Evolutionary conservation across 2,888 invertebrate species (phyloP), one percentile per base, ranked within the genome.

Genomic region (Xanthorhoe designata): DNA sequence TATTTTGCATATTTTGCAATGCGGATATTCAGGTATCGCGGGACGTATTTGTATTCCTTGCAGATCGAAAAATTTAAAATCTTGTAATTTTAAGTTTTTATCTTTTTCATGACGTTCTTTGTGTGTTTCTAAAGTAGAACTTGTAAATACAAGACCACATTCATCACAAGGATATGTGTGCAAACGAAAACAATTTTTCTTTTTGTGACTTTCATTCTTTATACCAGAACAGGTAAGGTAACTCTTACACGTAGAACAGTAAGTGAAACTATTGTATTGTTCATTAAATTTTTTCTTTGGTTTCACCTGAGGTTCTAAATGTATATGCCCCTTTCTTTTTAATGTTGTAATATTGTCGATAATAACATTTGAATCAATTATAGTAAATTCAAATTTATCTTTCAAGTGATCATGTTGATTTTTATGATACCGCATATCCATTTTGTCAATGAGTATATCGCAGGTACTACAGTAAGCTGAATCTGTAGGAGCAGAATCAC

Each of bases 71-170:
- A 91, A 88, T 60, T 66, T 75, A 53, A 82, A 90, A 74, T 88
- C 75, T 66, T 85, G 82, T 45, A 90, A 69, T 68, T 71, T 83
- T 24, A 88, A 68, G 45, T 75, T 68, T 53, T 76, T 75, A 7
- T 75, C 70, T 56, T 74, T 76, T 53, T 67, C 64, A 70, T 91
- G 91, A 29, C 82, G 59, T 13, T 68, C 71, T 76, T 70, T 78
- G 71, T 91, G 91, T 18, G 75, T 67, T 47, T 60, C 45, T 35
- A 82, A 75, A 58, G 75, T 67, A 68, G 75, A 79, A 17, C 65
- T 56, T 1, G 87, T 84, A 53, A 88, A 77, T 59, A 81, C 68
- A 51, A 91, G 78, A 2, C 91, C 91, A 77, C 91, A 91, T 57
- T 72, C 63, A 70, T 77, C 78, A 68, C 90, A 90, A 29, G 81